Base-by-base conservation (phyloP, 92 coral and sea anemone genomes). In the Siderastrea siderea region DNA sequence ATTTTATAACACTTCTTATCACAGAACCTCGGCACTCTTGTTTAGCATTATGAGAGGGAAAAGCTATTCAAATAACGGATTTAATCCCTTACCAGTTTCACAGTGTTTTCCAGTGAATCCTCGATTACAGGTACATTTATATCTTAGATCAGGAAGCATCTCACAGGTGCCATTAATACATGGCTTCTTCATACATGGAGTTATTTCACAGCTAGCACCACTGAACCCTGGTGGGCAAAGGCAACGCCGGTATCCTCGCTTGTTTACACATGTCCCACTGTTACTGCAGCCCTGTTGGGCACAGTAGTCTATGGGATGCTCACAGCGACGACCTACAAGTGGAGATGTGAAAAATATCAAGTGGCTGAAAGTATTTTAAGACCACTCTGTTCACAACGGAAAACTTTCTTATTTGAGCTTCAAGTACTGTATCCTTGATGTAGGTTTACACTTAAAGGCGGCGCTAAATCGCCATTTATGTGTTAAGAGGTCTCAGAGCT, bases 241-340 rank as follows among this genome's bases (percentile, higher is more conserved):
- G 54, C 99, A 96, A 60, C 87, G 94, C 49, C 93, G 92, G 14
- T 88, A 79, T 1, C 90, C 94, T 63, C 94, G 93, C 52, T 91
- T 88, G 62, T 96, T 96, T 4, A 96, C 89, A 75, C 99, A 96
- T 7, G 96, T 92, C 14, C 99, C 98, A 60, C 93, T 92, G 75
- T 96, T 83, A 11, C 52, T 72, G 48, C 99, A 96, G 50, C 90
- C 94, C 51, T 81, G 79, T 11, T 82, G 68, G 12, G 90, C 93
- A 77, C 99, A 96, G 88, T 95, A 95, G 88, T 96, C 91, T 66
- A 96, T 96, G 81, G 93, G 93, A 5, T 70, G 75, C 66, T 94
- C 95, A 71, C 99, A 96, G 26, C 92, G 94, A 65, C 94, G 94
- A 47, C 99, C 99, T 96, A 65, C 60, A 71, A 16, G 38, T 26